phyloP scores from a whole-genome alignment of 2,888 invertebrate genomes.

The Homarus gammarus region DNA sequence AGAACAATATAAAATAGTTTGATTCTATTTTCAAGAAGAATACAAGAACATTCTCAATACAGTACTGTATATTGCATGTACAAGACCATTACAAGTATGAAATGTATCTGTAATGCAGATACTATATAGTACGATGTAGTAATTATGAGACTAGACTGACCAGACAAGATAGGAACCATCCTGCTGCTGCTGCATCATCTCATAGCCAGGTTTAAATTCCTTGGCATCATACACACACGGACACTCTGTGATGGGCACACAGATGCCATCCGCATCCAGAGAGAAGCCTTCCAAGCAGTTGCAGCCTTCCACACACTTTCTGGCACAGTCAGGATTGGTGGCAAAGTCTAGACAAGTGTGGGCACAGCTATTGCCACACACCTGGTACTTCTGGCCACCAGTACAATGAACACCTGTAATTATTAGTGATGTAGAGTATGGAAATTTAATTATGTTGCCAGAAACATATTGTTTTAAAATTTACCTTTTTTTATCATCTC shows the following conservation, averaged over 20 bases:
- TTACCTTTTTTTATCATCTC: too few species aligned
- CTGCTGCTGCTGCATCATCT: constrained; percentile 66
- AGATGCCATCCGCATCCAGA: constrained; percentile 86
- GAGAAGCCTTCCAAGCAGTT: constrained; percentile 90
- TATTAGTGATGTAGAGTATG: too few species aligned
- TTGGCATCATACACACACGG: constrained; percentile 84
- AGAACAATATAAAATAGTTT: too few species aligned
- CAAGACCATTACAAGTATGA: not conserved
- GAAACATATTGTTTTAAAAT: too few species aligned
- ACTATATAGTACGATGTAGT: not conserved
- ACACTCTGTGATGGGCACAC: constrained; percentile 88
- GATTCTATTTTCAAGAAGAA: not conserved
- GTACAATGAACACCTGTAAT: constrained; percentile 86
- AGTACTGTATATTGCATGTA: not conserved
- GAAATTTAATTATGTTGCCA: too few species aligned
- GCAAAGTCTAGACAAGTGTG: constrained; percentile 86
- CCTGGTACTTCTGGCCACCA: constrained; percentile 88
- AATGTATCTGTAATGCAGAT: not conserved
- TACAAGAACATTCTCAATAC: not conserved
- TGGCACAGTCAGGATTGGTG: constrained; percentile 81
- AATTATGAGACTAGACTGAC: constrained; percentile 34
- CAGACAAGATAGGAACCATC: constrained; percentile 64
- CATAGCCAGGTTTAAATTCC: constrained; percentile 74
- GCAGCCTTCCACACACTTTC: constrained; percentile 92
- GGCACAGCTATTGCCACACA: constrained; percentile 91